These are phyloP conservation scores for Ectemnius continuus DNA, from an alignment of 2,888 invertebrate genomes.

Conservation along the genomic window DNA sequence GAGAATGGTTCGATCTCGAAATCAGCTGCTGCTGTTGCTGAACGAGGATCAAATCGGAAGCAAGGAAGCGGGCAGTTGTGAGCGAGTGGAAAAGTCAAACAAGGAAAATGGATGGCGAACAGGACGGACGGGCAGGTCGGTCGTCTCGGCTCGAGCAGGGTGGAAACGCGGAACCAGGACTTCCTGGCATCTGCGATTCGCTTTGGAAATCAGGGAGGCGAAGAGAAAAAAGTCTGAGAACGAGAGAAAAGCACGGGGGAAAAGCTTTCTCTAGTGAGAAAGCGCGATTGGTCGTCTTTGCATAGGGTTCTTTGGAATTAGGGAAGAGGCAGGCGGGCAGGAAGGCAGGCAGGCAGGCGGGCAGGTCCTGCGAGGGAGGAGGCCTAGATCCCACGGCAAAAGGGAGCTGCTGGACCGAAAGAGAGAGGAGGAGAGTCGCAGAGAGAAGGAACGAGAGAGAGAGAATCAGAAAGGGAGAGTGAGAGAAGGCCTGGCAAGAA, in stretches of 20 bases:
- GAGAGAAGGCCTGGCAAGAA: conserved; percentile 35
- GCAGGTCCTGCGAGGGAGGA: conserved; percentile 35
- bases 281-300: conserved; percentile 31
- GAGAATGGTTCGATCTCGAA: too few species aligned
- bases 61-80: too few species aligned
- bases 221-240: conserved; percentile 14
- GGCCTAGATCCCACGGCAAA: conserved; percentile 51
- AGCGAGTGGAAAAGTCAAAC: too few species aligned
- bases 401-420: conserved; percentile 18
- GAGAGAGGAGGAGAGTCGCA: conserved; percentile 45
- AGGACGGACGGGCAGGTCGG: too few species aligned
- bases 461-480: conserved; percentile 50
- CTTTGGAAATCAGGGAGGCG: conserved; percentile 21
- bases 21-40: too few species aligned
- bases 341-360: neutral
- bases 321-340: neutral
- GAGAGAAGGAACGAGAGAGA: conserved; percentile 34
- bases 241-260: neutral
- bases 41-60: too few species aligned
- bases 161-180: too few species aligned
- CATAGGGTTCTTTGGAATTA: conserved; percentile 16
- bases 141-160: too few species aligned
- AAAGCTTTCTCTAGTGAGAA: conserved; percentile 15
- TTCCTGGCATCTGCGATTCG: neutral
- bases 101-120: too few species aligned